Evolutionary conservation across 2,797 vertebrate genomes (phyloP), one percentile per base, ranked within the genome.

Genomic region (Etheostoma perlongum): DNA sequence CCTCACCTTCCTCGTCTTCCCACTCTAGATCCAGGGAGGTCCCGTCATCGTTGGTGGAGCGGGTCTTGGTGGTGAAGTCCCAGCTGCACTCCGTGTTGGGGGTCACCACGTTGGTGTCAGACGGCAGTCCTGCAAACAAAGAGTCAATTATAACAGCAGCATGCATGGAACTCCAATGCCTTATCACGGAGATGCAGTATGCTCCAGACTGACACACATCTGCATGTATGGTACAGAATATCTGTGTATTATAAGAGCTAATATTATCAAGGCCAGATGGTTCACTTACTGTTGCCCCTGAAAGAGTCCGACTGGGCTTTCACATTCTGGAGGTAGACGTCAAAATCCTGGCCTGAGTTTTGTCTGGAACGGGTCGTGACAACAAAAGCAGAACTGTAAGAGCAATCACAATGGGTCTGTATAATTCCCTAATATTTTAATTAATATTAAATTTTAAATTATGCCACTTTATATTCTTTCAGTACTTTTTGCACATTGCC

Each of bases 1-100:
- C 10, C 91, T 87, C 86, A 99, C 98, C 98, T 95, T 99, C 98
- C 87, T 99, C 98, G 87, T 99, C 98, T 83, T 99, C 98, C 98
- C 98, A 99, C 85, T 99, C 98, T 1, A 99, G 93, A 76, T 99
- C 98, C 75, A 99, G 94, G 0, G 98, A 99, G 25, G 97, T 98
- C 80, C 95, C 98, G 51, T 99, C 98, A 2, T 99, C 97, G 0
- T 98, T 97, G 4, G 96, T 97, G 36, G 97, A 98, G 86, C 97
- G 97, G 30, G 97, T 98, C 95, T 97, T 98, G 73, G 96, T 97
- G 93, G 97, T 96, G 90, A 98, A 95, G 77, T 99, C 97, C 95
- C 97, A 98, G 83, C 98, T 99, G 94, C 94, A 97, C 90, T 99
- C 98, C 0, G 98, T 99, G 91, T 98, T 99, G 54, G 98, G 98